phyloP scores from a whole-genome alignment of 2,113 vertebrate species.

The Syrmaticus mikado region DNA sequence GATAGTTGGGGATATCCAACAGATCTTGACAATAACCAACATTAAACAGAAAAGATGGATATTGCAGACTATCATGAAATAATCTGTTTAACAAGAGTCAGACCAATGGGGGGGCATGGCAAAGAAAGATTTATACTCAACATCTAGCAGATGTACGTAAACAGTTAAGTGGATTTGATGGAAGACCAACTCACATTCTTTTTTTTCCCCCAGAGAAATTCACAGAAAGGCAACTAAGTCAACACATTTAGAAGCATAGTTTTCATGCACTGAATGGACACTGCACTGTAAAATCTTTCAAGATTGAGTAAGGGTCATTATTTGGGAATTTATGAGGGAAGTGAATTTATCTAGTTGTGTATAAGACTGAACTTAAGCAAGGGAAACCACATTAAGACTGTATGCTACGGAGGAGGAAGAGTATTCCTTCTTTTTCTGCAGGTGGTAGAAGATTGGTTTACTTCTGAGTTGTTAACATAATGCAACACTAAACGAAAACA shows the following conservation, averaged over 20 bases:
- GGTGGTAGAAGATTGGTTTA: conserved; percentile 14
- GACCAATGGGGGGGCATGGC: background rate
- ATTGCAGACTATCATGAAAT: background rate
- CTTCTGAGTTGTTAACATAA: background rate
- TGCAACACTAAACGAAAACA: background rate
- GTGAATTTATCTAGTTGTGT: background rate
- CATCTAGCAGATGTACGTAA: background rate
- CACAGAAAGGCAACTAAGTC: background rate
- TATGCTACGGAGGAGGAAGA: background rate
- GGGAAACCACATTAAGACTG: background rate
- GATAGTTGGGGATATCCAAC: background rate
- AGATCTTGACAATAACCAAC: background rate
- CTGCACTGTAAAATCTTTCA: background rate
- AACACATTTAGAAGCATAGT: background rate
- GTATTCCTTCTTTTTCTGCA: conserved; percentile 1
- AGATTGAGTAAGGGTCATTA: background rate
- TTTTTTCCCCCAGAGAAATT: background rate
- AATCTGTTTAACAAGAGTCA: background rate
- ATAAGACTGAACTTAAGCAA: background rate
- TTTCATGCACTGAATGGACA: background rate
- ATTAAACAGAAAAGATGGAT: background rate
- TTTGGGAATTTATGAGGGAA: background rate
- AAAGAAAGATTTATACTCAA: background rate
- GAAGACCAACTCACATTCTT: background rate
- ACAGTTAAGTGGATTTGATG: background rate